Evolutionary conservation across 2,113 vertebrate genomes (phyloP).

Genomic region (Poeciliopsis occidentalis): DNA sequence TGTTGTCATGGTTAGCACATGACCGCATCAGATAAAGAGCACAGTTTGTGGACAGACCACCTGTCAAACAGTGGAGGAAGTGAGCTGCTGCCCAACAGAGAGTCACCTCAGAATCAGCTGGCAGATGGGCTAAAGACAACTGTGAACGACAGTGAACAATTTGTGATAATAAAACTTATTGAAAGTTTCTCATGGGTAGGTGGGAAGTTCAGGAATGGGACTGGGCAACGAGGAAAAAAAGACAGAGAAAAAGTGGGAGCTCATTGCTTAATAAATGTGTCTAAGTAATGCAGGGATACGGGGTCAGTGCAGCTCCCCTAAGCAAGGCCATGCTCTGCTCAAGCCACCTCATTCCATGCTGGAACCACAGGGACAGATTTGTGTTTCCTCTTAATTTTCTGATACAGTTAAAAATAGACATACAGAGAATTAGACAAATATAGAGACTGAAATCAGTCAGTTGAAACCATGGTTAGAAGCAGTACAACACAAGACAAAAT

Average conservation of each 20-base stretch:
- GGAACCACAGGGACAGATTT: constrained; percentile 74
- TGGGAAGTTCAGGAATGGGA: constrained; percentile 46
- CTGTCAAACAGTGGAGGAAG: constrained; percentile 38
- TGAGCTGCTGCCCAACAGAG: constrained; percentile 32
- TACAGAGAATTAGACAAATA: constrained; percentile 50
- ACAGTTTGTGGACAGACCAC: constrained; percentile 30
- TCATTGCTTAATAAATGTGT: constrained; percentile 47
- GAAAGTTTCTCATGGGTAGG: constrained; percentile 46
- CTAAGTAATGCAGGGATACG: constrained; percentile 59
- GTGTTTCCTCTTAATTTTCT: constrained; percentile 31
- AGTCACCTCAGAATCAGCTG: constrained; percentile 60
- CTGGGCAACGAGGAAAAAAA: constrained; percentile 32
- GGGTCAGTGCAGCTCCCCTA: constrained; percentile 76
- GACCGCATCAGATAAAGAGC: constrained; percentile 47
- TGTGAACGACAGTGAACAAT: constrained; percentile 71
- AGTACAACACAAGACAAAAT: constrained; percentile 28
- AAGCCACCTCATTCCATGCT: constrained; percentile 79
- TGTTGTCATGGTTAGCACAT: constrained; percentile 39
- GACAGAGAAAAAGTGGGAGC: constrained; percentile 30
- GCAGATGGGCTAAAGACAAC: constrained; percentile 63
- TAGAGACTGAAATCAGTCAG: constrained; percentile 37
- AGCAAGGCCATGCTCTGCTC: constrained; percentile 82
- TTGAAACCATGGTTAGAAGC: constrained; percentile 34
- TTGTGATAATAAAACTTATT: constrained; percentile 70
- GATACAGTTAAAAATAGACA: constrained; percentile 50